phyloP scores from a whole-genome alignment of 2,797 vertebrate genomes.

The Channallabes apus region DNA sequence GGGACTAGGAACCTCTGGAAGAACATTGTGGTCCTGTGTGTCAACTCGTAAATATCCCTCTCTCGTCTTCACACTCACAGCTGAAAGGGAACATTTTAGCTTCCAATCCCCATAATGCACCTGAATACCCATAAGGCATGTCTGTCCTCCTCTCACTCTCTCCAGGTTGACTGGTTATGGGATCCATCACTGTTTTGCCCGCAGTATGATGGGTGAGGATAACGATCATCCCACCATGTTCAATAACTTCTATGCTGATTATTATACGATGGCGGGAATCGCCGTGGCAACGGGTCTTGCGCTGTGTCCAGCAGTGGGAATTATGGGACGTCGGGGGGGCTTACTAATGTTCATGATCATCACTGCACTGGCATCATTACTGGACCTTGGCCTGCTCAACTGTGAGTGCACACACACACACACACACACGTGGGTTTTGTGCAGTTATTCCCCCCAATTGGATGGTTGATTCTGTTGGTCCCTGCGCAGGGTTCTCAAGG shows the following conservation, averaged over 20 bases:
- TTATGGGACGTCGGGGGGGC: conserved; percentile 92
- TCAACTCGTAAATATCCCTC: conserved; percentile 89
- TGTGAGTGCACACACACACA: conserved; percentile 76
- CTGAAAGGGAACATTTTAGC: background rate
- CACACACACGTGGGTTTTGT: background rate
- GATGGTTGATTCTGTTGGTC: too few relatives aligned
- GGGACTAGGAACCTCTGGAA: conserved; percentile 96
- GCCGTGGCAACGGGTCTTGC: conserved; percentile 89
- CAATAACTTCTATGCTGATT: conserved; percentile 91
- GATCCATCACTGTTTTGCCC: conserved; percentile 96
- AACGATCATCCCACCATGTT: conserved; percentile 80
- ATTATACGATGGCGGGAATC: conserved; percentile 92
- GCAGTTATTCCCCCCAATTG: too few relatives aligned
- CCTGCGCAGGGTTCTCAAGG: too few relatives aligned
- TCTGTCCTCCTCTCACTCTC: conserved; percentile 8
- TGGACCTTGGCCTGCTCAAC: conserved; percentile 93
- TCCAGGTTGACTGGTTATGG: conserved; percentile 90
- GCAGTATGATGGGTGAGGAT: conserved; percentile 90
- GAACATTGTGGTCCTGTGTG: conserved; percentile 95
- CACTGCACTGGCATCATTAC: conserved; percentile 91
- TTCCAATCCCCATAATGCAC: background rate
- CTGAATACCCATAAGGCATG: background rate
- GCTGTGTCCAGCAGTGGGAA: conserved; percentile 87
- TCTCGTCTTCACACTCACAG: background rate
- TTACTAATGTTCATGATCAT: conserved; percentile 97